Base-by-base conservation (phyloP, 2,888 invertebrate species). In the Ectemnius cavifrons region DNA sequence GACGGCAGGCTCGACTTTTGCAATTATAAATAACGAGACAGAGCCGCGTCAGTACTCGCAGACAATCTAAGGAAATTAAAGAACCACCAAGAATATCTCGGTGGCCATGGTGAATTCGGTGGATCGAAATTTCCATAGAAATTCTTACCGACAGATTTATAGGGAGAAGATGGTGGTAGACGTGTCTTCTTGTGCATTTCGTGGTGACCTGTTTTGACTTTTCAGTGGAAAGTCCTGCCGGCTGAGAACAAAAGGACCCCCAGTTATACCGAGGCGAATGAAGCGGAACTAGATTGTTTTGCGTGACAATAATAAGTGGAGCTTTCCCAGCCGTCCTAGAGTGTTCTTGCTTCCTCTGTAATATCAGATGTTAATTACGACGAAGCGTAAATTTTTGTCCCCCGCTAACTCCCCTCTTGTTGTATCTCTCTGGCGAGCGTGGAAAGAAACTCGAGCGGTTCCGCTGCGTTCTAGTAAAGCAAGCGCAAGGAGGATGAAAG, bases 1-100 rank as follows among this genome's bases (percentile, higher is more conserved):
- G 52, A 56, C 46, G 16, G 28, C 18, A n/a, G 37, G 8, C 16
- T 45, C 49, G 47, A 71, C 57, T 71, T 63, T 62, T 37, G n/a
- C 16, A 58, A 67, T 58, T 62, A 46, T 23, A 47, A 52, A 56
- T 58, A 46, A 16, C 18, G 23, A 47, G 52, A 23, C 23, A 23
- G 23, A 23, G 52, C 4, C 14, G 8, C 14, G 13, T 52, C 16
- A 52, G 52, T 2, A 13, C 52, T 6, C 11, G 37, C n/a, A 52
- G 13, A 14, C 52, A 14, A 52, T 52, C 14, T 52, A 52, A 16
- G 52, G 52, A 52, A 52, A 52, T 52, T 52, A 52, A 52, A 52
- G 52, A 1, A 11, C 52, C 47, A 14, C 52, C 14, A 5, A 16
- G 16, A 52, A 14, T 52, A 52, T 52, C 52, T n/a, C 14, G 14